Percentiles rank a stretch among this genome's conserved stretches.
Conservation (phyloP, 2,797 vertebrate genomes). For the Lutjanus argentimaculatus region DNA sequence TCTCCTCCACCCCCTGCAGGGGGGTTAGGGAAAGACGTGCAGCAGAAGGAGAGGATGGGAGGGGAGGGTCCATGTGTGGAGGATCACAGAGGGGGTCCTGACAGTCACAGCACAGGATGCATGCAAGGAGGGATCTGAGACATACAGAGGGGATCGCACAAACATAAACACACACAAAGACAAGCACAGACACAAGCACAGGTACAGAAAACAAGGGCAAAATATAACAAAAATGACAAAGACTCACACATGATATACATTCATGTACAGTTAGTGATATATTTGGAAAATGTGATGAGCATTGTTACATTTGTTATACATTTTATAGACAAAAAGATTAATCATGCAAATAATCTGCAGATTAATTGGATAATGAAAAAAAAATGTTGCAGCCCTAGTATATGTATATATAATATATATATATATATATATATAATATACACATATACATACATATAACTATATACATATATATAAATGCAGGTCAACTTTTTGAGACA, state of each 20-base stretch:
- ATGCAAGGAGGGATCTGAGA: conserved; percentile 85
- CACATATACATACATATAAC: no score
- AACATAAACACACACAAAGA: conserved; percentile 52
- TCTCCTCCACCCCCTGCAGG: conserved; percentile 70
- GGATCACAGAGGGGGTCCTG: conserved; percentile 56
- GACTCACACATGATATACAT: neutral
- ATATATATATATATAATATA: no score
- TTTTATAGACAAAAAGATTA: no score
- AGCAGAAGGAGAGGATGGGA: conserved; percentile 45
- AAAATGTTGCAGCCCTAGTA: no score
- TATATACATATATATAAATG: no score
- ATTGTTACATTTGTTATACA: neutral
- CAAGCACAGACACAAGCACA: conserved; percentile 8
- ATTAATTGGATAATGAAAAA: no score
- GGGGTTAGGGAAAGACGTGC: conserved; percentile 57
- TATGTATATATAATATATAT: no score
- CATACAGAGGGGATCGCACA: conserved; percentile 63
- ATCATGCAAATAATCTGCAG: no score
- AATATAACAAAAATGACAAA: conserved; percentile 13
- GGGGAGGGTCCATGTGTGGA: conserved; percentile 60
- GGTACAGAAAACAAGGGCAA: conserved; percentile 44
- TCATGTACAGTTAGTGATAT: neutral
- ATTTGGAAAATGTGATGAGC: neutral
- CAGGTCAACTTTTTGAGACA: no score
- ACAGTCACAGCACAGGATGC: conserved; percentile 77